These are phyloP conservation scores for Aethes cnicana DNA, from an alignment of 2,888 invertebrate species.

Conservation along the genomic window DNA sequence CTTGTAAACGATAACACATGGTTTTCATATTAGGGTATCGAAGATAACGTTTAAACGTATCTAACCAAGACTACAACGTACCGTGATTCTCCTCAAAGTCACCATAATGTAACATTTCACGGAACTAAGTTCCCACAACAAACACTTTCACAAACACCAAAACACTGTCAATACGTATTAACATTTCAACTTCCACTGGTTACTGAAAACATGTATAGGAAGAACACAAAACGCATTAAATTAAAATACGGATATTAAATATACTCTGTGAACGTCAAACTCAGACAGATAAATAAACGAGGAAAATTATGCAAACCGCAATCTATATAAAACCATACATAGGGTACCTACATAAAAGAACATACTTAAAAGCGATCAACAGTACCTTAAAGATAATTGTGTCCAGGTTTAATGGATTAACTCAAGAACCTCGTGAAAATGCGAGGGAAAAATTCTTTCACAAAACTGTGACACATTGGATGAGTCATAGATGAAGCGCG, in stretches of 20 bases:
- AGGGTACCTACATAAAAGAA: too few species aligned
- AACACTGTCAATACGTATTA: constrained; percentile 17
- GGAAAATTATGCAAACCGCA: too few species aligned
- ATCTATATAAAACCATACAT: too few species aligned
- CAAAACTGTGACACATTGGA: constrained; percentile 10
- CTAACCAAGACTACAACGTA: constrained; percentile 43
- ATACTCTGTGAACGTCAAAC: not conserved
- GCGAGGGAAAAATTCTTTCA: not conserved
- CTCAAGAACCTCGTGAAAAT: not conserved
- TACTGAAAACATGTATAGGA: not conserved
- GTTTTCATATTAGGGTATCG: too few species aligned
- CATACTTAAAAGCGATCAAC: too few species aligned
- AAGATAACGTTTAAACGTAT: too few species aligned
- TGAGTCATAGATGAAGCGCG: constrained; percentile 12
- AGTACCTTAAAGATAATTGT: constrained; percentile 18
- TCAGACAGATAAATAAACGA: not conserved
- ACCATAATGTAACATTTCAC: constrained; percentile 66
- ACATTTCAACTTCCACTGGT: constrained; percentile 10
- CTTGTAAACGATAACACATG: too few species aligned
- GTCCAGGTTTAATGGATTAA: constrained; percentile 13
- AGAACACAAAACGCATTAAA: not conserved
- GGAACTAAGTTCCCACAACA: constrained; percentile 30
- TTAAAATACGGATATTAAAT: not conserved
- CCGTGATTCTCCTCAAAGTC: constrained; percentile 67
- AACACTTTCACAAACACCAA: constrained; percentile 35